phyloP scores from a whole-genome alignment of 1,140 invertebrate genomes.

The Calephelis nemesis region DNA sequence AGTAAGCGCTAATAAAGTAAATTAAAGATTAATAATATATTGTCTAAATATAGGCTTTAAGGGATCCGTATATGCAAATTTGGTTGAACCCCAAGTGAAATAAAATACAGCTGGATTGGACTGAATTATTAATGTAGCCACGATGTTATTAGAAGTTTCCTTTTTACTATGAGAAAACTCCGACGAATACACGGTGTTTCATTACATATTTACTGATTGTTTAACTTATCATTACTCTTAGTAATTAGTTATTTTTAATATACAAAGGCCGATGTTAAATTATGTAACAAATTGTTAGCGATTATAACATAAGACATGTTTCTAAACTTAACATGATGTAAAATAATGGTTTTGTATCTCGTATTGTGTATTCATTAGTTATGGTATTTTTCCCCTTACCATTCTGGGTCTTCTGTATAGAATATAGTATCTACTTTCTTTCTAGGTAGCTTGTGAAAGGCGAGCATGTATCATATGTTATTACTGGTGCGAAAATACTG shows the following conservation, averaged over 20 bases:
- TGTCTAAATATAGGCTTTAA: slow-evolving; percentile 71
- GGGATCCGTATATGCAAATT: slow-evolving; percentile 67
- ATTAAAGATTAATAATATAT: slow-evolving; percentile 79
- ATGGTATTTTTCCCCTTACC: too few species aligned
- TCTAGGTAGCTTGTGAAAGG: too few species aligned
- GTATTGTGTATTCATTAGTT: too few species aligned
- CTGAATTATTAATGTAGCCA: slow-evolving; percentile 44
- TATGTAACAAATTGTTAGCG: too few species aligned
- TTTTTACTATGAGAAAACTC: slow-evolving; percentile 21
- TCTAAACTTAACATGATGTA: too few species aligned
- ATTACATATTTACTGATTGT: neutral
- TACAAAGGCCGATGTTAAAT: neutral
- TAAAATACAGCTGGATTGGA: slow-evolving; percentile 50
- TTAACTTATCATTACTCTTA: neutral
- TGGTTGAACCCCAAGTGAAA: slow-evolving; percentile 51
- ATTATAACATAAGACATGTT: too few species aligned
- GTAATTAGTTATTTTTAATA: neutral
- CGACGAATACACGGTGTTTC: neutral
- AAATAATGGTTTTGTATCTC: too few species aligned
- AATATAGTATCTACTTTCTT: too few species aligned
- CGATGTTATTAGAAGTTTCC: slow-evolving; percentile 30
- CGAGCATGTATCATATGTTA: too few species aligned
- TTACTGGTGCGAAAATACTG: too few species aligned
- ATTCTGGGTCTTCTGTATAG: too few species aligned
- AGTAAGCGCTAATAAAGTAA: slow-evolving; percentile 74